A percentile compares a stretch with the other conserved stretches of the same genome.
Conservation (phyloP, 1,140 invertebrate species). For the Linepithema humile region DNA sequence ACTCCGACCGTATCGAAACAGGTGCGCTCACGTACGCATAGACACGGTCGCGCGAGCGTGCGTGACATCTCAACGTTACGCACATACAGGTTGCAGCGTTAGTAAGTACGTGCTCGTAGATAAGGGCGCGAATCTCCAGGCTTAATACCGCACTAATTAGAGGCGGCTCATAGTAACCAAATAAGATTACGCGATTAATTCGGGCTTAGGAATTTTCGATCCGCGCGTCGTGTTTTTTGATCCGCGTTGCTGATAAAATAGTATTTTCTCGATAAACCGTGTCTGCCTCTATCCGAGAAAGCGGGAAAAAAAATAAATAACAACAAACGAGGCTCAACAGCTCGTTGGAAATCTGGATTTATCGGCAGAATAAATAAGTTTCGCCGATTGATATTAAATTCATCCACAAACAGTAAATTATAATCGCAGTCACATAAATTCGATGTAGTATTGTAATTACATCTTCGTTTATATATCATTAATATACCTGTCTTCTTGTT, state of each 20-base stretch:
- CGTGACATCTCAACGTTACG: slow-evolving; percentile 33
- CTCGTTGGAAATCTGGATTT: neutral
- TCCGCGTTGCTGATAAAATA: neutral
- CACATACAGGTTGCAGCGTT: neutral
- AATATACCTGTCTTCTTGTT: slow-evolving; percentile 4
- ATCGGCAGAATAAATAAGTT: neutral
- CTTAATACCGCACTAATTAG: slow-evolving; percentile 38
- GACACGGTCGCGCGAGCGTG: neutral
- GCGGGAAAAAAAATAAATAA: neutral
- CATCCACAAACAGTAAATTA: neutral
- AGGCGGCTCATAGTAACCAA: neutral
- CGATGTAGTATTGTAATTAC: slow-evolving; percentile 3
- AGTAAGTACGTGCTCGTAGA: slow-evolving; percentile 10
- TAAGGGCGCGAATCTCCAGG: slow-evolving; percentile 33
- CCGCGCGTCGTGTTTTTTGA: neutral
- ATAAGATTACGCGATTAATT: slow-evolving; percentile 26
- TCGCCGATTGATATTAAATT: neutral
- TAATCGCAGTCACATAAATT: neutral
- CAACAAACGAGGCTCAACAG: slow-evolving; percentile 6
- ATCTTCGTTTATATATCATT: slow-evolving; percentile 6
- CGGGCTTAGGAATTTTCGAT: neutral
- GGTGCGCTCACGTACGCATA: slow-evolving; percentile 6
- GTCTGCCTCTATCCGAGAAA: neutral
- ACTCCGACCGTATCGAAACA: slow-evolving; percentile 18
- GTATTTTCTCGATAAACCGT: neutral